Conservation (phyloP, 2,113 vertebrate species). For the Hystrix cristata region DNA sequence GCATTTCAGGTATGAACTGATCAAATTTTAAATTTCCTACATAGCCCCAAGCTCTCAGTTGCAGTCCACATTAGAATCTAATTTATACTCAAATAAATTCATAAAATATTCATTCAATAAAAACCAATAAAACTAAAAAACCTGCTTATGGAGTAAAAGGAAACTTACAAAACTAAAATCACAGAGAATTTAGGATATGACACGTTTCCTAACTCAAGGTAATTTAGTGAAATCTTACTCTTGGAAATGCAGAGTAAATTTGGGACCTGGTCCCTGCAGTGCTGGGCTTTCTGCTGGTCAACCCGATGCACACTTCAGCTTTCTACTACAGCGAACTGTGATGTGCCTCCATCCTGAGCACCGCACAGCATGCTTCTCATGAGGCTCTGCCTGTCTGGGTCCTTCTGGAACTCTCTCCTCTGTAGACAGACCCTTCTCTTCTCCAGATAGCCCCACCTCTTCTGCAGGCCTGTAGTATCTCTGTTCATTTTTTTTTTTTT, state of each 20-base stretch:
- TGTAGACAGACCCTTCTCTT: not conserved
- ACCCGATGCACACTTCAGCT: fast-evolving
- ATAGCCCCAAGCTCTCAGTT: not conserved
- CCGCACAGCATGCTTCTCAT: not conserved
- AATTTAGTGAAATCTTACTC: not conserved
- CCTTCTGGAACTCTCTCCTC: not conserved
- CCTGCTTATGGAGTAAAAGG: not conserved
- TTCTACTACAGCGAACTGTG: not conserved
- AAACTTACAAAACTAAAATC: constrained; percentile 25
- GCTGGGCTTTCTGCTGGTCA: not conserved
- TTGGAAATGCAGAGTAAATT: not conserved
- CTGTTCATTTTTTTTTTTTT: not conserved
- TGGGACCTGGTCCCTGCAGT: too few relatives aligned
- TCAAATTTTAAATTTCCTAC: not conserved
- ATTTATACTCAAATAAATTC: not conserved
- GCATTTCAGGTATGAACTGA: not conserved
- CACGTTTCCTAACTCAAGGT: not conserved
- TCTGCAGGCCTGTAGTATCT: not conserved
- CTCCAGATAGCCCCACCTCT: not conserved
- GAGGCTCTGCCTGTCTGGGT: not conserved
- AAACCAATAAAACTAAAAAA: not conserved
- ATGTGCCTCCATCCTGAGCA: not conserved
- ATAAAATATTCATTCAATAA: not conserved
- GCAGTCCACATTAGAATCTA: not conserved
- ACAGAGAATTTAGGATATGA: not conserved